Percentiles rank a stretch among this genome's conserved stretches.
Evolutionary conservation across 2,113 vertebrate species (phyloP).

Genomic region (Theropithecus gelada): DNA sequence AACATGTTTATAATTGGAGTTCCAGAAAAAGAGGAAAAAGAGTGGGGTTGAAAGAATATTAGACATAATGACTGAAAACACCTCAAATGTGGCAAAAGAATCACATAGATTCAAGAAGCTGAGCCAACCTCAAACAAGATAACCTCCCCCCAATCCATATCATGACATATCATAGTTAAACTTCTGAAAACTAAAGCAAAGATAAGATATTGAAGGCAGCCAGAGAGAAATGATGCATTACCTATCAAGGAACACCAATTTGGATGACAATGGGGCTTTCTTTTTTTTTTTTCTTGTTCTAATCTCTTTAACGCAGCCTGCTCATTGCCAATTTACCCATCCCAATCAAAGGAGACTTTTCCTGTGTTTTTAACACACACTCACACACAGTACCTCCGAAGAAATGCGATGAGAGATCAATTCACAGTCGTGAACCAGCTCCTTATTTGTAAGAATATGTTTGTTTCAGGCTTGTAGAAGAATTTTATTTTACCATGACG

Average conservation of each 20-base stretch:
- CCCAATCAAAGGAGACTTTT: too few relatives aligned
- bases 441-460: too few relatives aligned
- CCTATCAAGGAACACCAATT: neutral
- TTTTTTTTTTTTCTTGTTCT: too few relatives aligned
- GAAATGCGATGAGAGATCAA: too few relatives aligned
- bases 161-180: neutral
- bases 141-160: neutral
- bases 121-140: neutral
- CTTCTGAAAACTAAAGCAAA: slow-evolving; percentile 36
- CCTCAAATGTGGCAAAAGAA: neutral
- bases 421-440: too few relatives aligned
- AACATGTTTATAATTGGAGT: neutral
- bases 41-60: neutral
- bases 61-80: slow-evolving; percentile 15
- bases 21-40: neutral
- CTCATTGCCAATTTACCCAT: too few relatives aligned
- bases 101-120: slow-evolving; percentile 6
- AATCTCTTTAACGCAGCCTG: too few relatives aligned
- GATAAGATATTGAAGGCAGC: slow-evolving; percentile 23
- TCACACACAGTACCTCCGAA: too few relatives aligned
- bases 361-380: too few relatives aligned
- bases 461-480: too few relatives aligned
- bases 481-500: too few relatives aligned
- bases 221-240: neutral
- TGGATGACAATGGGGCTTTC: neutral